phyloP scores from a whole-genome alignment of 2,797 vertebrate species.

The Bucorvus abyssinicus region DNA sequence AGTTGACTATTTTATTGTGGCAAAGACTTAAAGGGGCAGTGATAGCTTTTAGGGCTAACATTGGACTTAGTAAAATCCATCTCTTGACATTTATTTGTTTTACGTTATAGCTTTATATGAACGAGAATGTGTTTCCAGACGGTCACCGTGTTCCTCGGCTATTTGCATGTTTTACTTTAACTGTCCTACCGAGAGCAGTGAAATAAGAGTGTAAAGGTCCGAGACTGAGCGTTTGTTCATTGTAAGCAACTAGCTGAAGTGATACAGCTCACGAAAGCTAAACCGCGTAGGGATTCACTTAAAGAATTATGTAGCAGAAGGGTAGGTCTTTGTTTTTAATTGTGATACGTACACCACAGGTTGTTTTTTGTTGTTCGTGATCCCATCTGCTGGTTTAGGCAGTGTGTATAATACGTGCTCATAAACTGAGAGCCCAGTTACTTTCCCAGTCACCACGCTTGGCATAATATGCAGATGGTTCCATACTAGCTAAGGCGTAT shows the following conservation, averaged over 20 bases:
- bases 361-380: not conserved
- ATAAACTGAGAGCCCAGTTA: not conserved
- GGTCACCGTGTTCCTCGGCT: not conserved
- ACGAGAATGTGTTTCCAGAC: not conserved
- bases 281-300: not conserved
- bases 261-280: not conserved
- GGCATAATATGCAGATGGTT: not conserved
- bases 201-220: not conserved
- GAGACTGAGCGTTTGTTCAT: not conserved
- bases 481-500: not conserved
- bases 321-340: not conserved
- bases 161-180: not conserved
- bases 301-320: not conserved
- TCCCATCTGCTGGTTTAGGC: not conserved
- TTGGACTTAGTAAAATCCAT: not conserved
- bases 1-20: conserved; percentile 30
- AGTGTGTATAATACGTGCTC: not conserved
- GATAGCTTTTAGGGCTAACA: not conserved
- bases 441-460: not conserved
- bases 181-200: not conserved
- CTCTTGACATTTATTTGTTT: conserved; percentile 1
- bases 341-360: not conserved
- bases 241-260: not conserved
- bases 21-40: not conserved
- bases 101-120: not conserved